Evolutionary conservation across 2,888 invertebrate species (phyloP), one percentile per base, ranked within the genome.

Genomic region (Eustalomyia histrio): DNA sequence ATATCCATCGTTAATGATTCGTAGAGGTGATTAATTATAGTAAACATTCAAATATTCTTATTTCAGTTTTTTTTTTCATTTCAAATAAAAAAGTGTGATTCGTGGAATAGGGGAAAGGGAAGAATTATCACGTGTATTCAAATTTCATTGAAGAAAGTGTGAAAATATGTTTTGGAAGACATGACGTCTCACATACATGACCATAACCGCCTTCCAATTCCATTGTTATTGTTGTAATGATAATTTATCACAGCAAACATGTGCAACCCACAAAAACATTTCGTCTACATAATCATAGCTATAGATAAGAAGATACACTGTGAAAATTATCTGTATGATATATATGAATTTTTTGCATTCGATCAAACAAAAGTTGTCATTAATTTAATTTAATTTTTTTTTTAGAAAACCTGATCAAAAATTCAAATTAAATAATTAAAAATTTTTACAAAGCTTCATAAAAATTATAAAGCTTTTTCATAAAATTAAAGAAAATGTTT

Each of bases 201-300:
- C 71, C 74, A 74, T 47, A 63, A 71, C 29, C 78, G 81, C 78
- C 81, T 65, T 53, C n/a, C 14, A 24, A 39, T 39, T 17, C 8
- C 14, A 17, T 43, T 55, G 24, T 50, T 18, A 21, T 57, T 53
- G 12, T n/a, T 24, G 29, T 14, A 24, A 12, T 35, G 78, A 82
- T 89, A 89, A 89, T 89, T 89, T 89, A 89, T 90, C 89, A 89
- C 87, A 85, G 85, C 87, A 47, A 89, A 90, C 90, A 89, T 86
- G 89, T 90, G 90, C 90, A 86, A 85, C 89, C 90, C 90, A 89
- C 88, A 87, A 87, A 86, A 85, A 78, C 78, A 81, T 63, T 67
- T 52, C 52, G 78, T 75, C 78, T 67, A 79, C 16, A 14, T 55
- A 17, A 17, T 29, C 76, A 52, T 55, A 68, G 53, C 21, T 10